These are phyloP conservation scores for Misgurnus anguillicaudatus DNA, from an alignment of 2,113 vertebrate species.

Conservation along the genomic window DNA sequence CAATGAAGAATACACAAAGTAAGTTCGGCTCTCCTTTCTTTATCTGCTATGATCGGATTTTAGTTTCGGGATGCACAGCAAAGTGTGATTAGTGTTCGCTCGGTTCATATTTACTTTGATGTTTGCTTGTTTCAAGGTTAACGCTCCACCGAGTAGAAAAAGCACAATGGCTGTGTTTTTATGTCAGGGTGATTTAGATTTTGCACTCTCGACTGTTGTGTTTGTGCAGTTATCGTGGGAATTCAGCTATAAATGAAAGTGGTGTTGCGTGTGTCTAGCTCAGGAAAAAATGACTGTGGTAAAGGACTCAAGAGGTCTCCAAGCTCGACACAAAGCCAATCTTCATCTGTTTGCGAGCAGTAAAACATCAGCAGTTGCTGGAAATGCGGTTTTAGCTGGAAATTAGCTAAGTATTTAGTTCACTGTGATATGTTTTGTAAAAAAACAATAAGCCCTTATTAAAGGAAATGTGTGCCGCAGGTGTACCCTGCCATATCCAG, in stretches of 20 bases:
- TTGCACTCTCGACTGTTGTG: constrained; percentile 26
- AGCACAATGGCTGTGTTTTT: constrained; percentile 4
- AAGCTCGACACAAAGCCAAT: constrained; percentile 27
- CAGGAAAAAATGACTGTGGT: constrained; percentile 20
- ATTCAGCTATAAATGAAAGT: constrained; percentile 8
- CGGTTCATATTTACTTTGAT: not conserved
- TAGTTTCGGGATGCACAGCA: not conserved
- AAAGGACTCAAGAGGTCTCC: constrained; percentile 23
- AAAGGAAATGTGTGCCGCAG: too few relatives aligned
- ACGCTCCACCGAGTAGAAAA: not conserved
- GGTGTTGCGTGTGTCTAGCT: constrained; percentile 33
- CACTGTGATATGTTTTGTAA: not conserved
- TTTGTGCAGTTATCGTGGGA: constrained; percentile 28
- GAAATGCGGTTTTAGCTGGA: not conserved
- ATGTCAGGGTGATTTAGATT: constrained; percentile 29
- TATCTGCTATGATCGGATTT: not conserved
- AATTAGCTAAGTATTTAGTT: not conserved
- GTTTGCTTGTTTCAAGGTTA: not conserved
- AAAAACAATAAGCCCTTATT: too few relatives aligned
- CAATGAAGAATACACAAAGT: constrained; percentile 81
- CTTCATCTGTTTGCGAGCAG: constrained; percentile 7
- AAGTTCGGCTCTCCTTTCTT: constrained; percentile 57
- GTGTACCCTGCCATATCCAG: not conserved
- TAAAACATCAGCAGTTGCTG: not conserved
- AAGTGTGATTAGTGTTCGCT: not conserved